Evolutionary conservation across 2,888 invertebrate genomes (phyloP), one percentile per base, ranked within the genome.

Genomic region (Agonopterix alstromeriana): DNA sequence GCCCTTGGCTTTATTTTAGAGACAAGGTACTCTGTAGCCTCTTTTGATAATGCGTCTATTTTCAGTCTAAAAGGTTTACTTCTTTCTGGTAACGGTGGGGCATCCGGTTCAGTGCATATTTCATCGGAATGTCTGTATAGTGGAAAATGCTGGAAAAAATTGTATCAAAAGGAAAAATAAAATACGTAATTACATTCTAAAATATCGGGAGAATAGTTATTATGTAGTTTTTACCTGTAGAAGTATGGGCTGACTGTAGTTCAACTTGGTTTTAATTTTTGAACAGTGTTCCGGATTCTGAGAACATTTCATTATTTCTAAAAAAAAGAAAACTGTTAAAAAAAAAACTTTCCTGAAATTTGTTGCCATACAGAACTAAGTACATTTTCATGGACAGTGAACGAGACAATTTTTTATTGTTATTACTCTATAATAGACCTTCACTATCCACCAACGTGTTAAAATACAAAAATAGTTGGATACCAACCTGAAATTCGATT

Each of bases 11-110:
- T 90, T 3, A 97, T 68, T 53, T 87, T 81, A 0, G 63, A 52
- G 64, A 91, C 82, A 48, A 94, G 78, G 64, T 90, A 90, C 54
- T 92, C 86, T 1, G 97, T 94, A 0, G 98, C 93, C 68, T 94
- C 93, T 71, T 92, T 90, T 7, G 97, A 97, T 36, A 99, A 82
- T 50, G 97, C 96, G 67, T 98, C 98, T 91, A 94, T 94, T 64
- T 93, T 91, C 63, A 94, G 92, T 38, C 94, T 90, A 73, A 96
- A 97, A 65, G 93, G 94, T 57, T 90, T 90, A 42, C 90, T 84
- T 73, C 92, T 94, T 53, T 92, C 90, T 2, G 93, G 91, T 10
- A 89, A 69, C 0, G 95, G 94, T 0, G 95, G 95, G 9, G 94
- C 91, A 77, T 98, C 98, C 42, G 93, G 90, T 60, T 94, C 95